phyloP scores from a whole-genome alignment of 1,140 invertebrate species.

The Cydia strobilella region DNA sequence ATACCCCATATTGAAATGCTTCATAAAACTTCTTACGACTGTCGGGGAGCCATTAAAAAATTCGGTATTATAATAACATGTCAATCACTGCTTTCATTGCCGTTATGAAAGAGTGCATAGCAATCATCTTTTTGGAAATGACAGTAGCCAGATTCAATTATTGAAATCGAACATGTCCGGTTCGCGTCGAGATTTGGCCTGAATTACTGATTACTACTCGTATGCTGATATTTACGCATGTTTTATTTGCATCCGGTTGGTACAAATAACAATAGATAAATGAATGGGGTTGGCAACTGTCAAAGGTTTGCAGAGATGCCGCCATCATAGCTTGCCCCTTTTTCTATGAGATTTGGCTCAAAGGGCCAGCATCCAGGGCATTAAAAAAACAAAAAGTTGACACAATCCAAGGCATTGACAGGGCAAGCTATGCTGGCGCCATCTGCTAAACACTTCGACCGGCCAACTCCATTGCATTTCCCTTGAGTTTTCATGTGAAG shows the following conservation, averaged over 20 bases:
- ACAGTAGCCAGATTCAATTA: conserved; percentile 24
- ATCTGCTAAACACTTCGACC: no score
- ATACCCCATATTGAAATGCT: background rate
- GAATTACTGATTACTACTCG: background rate
- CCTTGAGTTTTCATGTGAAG: background rate
- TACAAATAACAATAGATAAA: background rate
- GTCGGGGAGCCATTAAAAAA: background rate
- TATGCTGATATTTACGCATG: conserved; percentile 7
- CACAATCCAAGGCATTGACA: no score
- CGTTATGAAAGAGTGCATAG: conserved; percentile 29
- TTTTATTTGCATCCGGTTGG: background rate
- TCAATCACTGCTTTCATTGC: conserved; percentile 27
- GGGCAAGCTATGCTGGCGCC: no score
- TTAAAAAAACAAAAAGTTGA: no score
- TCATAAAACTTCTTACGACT: background rate
- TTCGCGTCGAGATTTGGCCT: background rate
- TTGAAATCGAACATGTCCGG: conserved; percentile 14
- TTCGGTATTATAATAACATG: conserved; percentile 12
- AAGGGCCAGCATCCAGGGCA: no score
- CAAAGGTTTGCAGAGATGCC: no score
- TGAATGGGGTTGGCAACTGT: no score
- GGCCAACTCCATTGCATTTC: no score
- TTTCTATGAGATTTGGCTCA: no score
- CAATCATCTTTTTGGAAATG: conserved; percentile 28
- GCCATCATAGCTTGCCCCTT: no score